Evolutionary conservation across 1,140 invertebrate species (phyloP).

Genomic region (Meloidogyne chitwoodi): DNA sequence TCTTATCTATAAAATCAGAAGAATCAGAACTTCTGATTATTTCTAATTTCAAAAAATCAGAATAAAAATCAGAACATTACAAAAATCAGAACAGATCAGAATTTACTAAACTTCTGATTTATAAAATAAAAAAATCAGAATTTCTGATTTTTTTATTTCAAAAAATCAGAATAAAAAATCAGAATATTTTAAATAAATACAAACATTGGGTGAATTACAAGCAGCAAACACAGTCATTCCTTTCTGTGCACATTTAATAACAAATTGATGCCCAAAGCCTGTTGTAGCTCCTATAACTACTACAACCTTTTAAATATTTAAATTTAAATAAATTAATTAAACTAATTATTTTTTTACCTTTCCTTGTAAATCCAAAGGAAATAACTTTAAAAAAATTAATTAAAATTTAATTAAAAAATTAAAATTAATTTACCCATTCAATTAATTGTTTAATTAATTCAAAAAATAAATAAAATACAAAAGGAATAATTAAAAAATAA

Average conservation of each 20-base stretch:
- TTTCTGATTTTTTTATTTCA: not conserved
- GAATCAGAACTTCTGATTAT: too few relatives aligned
- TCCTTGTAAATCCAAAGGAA: conserved; percentile 10
- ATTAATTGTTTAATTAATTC: not conserved
- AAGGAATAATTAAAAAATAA: not conserved
- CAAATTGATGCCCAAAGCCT: conserved; percentile 15
- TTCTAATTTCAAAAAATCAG: too few relatives aligned
- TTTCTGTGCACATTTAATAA: conserved; percentile 6
- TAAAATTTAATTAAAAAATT: not conserved
- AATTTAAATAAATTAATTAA: not conserved
- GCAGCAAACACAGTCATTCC: conserved; percentile 17
- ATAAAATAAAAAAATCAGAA: not conserved
- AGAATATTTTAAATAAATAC: not conserved
- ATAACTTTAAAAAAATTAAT: conserved; percentile 1
- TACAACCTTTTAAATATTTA: not conserved
- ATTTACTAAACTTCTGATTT: not conserved
- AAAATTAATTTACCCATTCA: not conserved
- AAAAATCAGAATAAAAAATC: not conserved
- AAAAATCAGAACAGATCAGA: not conserved
- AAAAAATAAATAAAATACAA: not conserved
- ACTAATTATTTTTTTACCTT: not conserved
- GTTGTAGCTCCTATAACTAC: conserved; percentile 10
- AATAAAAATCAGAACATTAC: not conserved
- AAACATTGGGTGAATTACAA: conserved; percentile 16
- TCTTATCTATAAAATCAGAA: not conserved